These are phyloP conservation scores for Diogma glabrata DNA, from an alignment of 2,888 invertebrate species.

Conservation along the genomic window DNA sequence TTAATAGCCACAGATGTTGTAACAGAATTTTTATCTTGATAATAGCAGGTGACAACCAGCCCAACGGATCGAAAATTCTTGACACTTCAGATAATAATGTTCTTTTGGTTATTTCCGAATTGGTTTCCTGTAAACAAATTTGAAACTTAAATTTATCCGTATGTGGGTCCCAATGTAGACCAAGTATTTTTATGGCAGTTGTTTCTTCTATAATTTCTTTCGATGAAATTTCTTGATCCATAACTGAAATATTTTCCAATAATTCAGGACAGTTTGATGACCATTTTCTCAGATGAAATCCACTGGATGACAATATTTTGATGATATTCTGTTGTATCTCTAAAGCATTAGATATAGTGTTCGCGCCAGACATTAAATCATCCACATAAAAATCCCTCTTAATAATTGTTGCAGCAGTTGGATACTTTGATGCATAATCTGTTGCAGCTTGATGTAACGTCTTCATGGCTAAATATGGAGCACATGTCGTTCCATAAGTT, in stretches of 20 bases:
- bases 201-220: constrained; percentile 4
- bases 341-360: constrained; percentile 6
- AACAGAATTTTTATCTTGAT: background rate
- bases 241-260: background rate
- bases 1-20: background rate
- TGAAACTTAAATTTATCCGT: constrained; percentile 1
- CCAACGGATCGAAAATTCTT: constrained; percentile 8
- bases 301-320: background rate
- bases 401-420: constrained; percentile 11
- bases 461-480: constrained; percentile 17
- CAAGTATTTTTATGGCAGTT: constrained; percentile 8
- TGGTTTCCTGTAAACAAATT: background rate
- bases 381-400: constrained; percentile 13
- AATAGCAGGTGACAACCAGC: background rate
- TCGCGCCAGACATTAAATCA: constrained; percentile 9
- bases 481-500: constrained; percentile 14
- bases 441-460: constrained; percentile 11
- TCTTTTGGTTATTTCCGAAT: background rate
- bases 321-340: constrained; percentile 9
- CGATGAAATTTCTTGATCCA: background rate
- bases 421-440: constrained; percentile 10
- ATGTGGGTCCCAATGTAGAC: constrained; percentile 3
- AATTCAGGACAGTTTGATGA: constrained; percentile 4
- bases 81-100: background rate
- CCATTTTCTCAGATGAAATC: constrained; percentile 2